Conservation (phyloP, 2,888 invertebrate genomes). For the Synergus laeviventris region DNA sequence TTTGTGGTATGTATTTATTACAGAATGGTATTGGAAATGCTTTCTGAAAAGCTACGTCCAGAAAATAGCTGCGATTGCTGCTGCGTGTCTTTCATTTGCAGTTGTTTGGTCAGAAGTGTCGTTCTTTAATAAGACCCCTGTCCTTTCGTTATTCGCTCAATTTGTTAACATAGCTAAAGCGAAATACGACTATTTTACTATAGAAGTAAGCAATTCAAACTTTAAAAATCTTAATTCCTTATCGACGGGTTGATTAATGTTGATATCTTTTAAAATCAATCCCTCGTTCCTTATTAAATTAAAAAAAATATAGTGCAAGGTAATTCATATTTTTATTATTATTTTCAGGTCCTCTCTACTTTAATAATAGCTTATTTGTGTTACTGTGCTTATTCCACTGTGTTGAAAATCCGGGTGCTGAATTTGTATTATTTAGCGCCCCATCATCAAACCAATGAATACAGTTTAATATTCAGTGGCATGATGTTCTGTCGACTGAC, state of each 20-base stretch:
- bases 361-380: conserved; percentile 95
- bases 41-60: conserved; percentile 86
- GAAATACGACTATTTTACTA: conserved; percentile 93
- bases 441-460: conserved; percentile 98
- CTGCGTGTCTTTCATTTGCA: conserved; percentile 88
- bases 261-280: too few species aligned
- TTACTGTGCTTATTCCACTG: conserved; percentile 98
- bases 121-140: conserved; percentile 95
- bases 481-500: conserved; percentile 98
- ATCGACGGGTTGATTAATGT: background rate
- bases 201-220: conserved; percentile 83
- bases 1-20: conserved; percentile 61
- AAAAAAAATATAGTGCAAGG: conserved; percentile 7
- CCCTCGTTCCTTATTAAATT: too few species aligned
- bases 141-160: conserved; percentile 97
- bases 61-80: conserved; percentile 83
- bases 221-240: background rate
- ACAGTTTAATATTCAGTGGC: conserved; percentile 98
- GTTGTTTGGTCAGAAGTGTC: conserved; percentile 99
- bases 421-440: conserved; percentile 98
- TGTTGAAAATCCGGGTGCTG: conserved; percentile 95
- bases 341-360: conserved; percentile 88
- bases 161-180: conserved; percentile 89
- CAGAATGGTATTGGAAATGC: conserved; percentile 99
- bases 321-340: background rate